phyloP scores from a whole-genome alignment of 2,888 invertebrate species.

The Tenthredo mesomela region DNA sequence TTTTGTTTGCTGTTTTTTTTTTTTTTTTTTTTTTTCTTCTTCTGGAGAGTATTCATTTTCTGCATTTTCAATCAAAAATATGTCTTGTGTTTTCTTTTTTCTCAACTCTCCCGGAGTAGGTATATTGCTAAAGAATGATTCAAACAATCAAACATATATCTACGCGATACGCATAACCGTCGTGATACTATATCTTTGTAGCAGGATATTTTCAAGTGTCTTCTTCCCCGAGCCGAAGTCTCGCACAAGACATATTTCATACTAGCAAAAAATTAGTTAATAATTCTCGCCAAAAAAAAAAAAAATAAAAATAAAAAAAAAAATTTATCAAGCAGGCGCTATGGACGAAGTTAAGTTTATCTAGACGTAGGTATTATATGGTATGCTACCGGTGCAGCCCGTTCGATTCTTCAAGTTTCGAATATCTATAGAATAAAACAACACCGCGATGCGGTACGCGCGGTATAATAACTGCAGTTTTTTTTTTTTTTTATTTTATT shows the following conservation, averaged over 20 bases:
- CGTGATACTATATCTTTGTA: neutral
- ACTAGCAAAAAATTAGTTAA: neutral
- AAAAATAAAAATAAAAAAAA: neutral
- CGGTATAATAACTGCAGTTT: neutral
- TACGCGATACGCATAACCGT: neutral
- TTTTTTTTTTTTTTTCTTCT: neutral
- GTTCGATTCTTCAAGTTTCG: conserved; percentile 20
- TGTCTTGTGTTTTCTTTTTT: conserved; percentile 47
- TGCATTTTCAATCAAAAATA: neutral
- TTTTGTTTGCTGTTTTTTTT: neutral
- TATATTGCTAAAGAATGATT: conserved; percentile 60
- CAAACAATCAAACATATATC: neutral
- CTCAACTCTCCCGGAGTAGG: conserved; percentile 56
- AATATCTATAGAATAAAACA: conserved; percentile 28
- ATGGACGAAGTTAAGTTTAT: conserved; percentile 64
- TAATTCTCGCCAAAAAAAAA: neutral
- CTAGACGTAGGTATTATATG: conserved; percentile 11
- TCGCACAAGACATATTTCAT: conserved; percentile 23
- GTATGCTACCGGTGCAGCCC: neutral
- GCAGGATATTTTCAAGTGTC: conserved; percentile 1
- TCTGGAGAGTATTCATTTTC: neutral
- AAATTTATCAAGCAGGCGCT: conserved; percentile 54
- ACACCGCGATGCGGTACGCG: neutral
- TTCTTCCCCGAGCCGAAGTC: neutral
- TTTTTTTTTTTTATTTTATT: conserved; percentile 1